These are phyloP conservation scores for Hydrophis major DNA, from an alignment of 2,797 vertebrate genomes.

Conservation along the genomic window DNA sequence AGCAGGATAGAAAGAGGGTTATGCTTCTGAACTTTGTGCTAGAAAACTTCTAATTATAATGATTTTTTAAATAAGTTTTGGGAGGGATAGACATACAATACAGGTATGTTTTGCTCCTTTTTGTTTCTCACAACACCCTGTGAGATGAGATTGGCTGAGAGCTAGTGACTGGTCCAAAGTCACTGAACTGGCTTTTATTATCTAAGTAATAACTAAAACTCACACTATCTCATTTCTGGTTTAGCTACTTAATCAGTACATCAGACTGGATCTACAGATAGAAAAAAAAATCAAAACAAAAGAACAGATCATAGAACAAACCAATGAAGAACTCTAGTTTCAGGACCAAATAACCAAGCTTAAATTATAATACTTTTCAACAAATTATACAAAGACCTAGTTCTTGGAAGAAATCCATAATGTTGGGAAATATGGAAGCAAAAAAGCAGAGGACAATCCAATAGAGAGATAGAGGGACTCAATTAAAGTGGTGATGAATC, in stretches of 20 bases:
- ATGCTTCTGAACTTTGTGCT: background rate
- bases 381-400: background rate
- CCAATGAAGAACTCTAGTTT: background rate
- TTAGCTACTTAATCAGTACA: background rate
- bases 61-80: background rate
- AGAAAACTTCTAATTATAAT: background rate
- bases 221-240: background rate
- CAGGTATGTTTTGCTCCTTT: background rate
- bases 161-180: background rate
- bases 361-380: background rate
- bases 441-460: background rate
- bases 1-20: background rate
- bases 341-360: background rate
- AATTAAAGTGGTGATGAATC: background rate
- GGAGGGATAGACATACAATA: background rate
- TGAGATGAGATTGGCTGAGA: background rate
- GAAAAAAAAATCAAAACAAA: background rate
- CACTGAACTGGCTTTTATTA: background rate
- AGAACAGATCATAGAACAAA: background rate
- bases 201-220: background rate
- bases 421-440: background rate
- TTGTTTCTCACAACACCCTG: background rate
- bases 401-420: background rate
- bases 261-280: background rate
- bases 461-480: background rate